Base-by-base conservation (phyloP, 2,888 invertebrate genomes). In the Nycteola revayana region DNA sequence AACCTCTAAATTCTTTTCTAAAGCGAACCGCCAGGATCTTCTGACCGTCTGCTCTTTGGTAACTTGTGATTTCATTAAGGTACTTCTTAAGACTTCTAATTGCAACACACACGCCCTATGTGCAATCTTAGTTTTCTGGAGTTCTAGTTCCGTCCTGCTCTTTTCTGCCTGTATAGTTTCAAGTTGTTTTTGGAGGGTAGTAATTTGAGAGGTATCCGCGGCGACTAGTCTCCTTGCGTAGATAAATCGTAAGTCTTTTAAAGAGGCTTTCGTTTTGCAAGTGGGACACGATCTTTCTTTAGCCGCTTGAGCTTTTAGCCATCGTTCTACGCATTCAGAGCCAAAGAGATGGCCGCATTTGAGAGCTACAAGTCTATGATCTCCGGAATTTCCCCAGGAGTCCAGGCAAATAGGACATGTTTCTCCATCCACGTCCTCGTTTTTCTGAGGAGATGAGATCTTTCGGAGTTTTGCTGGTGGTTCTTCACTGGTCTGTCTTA, bases 311-410 rank as follows among this genome's bases (percentile, higher is more conserved):
- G 75, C 90, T 31, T 81, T 86, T 3, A 96, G 74, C 96, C 96
- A 97, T 20, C 92, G 89, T 31, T 91, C 81, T 5, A 97, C 93
- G 67, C 98, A 98, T 9, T 90, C 90, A 0, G 92, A 81, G 0
- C 98, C 98, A 76, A 97, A 98, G 4, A 98, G 78, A 80, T 98
- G 98, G 0, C 98, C 98, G 75, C 98, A 98, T 64, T 93, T 93
- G 5, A 98, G 80, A 0, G 96, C 93, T n/a, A 94, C 94, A 1
- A 98, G 81, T 32, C 97, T 90, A 73, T 98, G 98, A 0, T 91
- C 92, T 0, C 98, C 98, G 0, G 94, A 92, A 68, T 93, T 96
- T 2, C 94, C 95, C 96, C 97, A 98, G 1, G 90, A 80, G 34
- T 98, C 98, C 46, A 97, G 89, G 67, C 98, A 98, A 48, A 98